Evolutionary conservation across 2,797 vertebrate genomes (phyloP).

Genomic region (Rallus crepitans): DNA sequence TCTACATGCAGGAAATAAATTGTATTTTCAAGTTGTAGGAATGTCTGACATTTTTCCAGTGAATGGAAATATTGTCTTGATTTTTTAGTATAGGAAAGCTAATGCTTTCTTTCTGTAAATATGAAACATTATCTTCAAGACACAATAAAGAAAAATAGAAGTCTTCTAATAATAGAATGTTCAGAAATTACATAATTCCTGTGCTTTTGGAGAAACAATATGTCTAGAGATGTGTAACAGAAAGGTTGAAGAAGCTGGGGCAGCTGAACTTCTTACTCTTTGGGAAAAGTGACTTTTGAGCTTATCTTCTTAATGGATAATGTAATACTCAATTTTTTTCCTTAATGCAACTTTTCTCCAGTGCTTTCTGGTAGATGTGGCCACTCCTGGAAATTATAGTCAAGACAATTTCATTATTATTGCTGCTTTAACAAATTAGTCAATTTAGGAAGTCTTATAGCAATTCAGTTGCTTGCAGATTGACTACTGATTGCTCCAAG

Average conservation of each 20-base stretch:
- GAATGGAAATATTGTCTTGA: neutral
- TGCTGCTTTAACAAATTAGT: neutral
- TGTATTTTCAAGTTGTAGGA: neutral
- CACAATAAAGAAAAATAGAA: neutral
- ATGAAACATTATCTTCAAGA: neutral
- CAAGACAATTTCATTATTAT: neutral
- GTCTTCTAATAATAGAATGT: neutral
- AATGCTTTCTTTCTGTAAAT: neutral
- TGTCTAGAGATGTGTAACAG: neutral
- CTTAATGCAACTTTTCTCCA: neutral
- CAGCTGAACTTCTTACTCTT: neutral
- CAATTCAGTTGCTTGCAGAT: neutral
- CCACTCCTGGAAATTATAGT: neutral
- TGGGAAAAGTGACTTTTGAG: neutral
- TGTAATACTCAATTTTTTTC: neutral
- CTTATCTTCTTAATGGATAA: neutral
- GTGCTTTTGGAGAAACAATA: neutral
- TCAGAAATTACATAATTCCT: neutral
- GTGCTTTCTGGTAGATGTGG: neutral
- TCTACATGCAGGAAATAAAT: neutral
- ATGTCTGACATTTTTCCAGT: fast-evolving
- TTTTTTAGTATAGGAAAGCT: neutral
- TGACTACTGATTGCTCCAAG: neutral
- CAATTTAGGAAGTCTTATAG: neutral
- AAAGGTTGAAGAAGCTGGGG: neutral